phyloP scores from a whole-genome alignment of 2,888 invertebrate genomes.

The Pinctada fucata region DNA sequence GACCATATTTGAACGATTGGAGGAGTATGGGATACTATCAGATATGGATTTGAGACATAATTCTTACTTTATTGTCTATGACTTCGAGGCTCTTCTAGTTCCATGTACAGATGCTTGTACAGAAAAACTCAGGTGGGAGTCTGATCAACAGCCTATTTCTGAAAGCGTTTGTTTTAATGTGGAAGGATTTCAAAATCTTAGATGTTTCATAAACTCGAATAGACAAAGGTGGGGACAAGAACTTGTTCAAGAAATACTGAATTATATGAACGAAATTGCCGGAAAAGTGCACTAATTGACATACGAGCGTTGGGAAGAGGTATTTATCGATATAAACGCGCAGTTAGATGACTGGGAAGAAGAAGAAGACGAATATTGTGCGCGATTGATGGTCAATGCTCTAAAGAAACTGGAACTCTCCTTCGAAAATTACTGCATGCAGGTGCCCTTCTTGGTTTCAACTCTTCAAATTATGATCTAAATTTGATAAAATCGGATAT shows the following conservation, averaged over 20 bases:
- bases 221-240: no score
- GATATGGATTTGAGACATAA: slow-evolving; percentile 23
- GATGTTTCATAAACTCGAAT: slow-evolving; percentile 22
- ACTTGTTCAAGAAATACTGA: slow-evolving; percentile 13
- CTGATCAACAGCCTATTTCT: slow-evolving; percentile 35
- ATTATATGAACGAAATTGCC: slow-evolving; percentile 18
- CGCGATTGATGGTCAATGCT: slow-evolving; percentile 7
- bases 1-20: slow-evolving; percentile 33
- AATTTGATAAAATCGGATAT: slow-evolving; percentile 33
- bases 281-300: background rate
- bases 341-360: slow-evolving; percentile 3
- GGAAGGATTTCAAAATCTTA: slow-evolving; percentile 22
- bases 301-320: slow-evolving; percentile 19
- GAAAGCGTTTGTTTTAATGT: slow-evolving; percentile 38
- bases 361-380: slow-evolving; percentile 5
- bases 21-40: slow-evolving; percentile 23
- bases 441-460: slow-evolving; percentile 43
- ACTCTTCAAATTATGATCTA: slow-evolving; percentile 37
- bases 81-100: slow-evolving; percentile 32
- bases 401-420: slow-evolving; percentile 7
- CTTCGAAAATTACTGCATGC: slow-evolving; percentile 13
- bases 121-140: slow-evolving; percentile 33
- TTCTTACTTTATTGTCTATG: slow-evolving; percentile 38
- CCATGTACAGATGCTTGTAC: slow-evolving; percentile 10
- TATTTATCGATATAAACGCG: slow-evolving; percentile 2